Base-by-base conservation (phyloP, 2,888 invertebrate species). In the Spisula subtruncata region DNA sequence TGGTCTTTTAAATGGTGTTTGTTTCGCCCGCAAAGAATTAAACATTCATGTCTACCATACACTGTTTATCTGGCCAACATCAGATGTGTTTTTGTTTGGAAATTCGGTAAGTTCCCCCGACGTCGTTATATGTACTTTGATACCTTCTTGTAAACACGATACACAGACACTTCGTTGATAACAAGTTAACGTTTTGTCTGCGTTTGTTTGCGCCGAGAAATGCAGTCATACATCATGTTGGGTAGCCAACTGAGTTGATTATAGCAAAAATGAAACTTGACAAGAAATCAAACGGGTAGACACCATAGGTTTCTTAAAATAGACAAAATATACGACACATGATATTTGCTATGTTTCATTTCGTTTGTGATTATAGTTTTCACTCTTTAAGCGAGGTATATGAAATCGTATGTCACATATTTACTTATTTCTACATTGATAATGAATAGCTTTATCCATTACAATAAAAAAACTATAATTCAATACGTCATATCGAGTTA, bases 21-120 rank as follows among this genome's bases (percentile, higher is more conserved):
- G 56, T 51, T 85, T 85, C 85, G 46, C 54, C 75, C 32, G 85
- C 51, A 84, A 29, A 32, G 85, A 80, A 56, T 85, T 85, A 85
- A 48, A 79, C 85, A 85, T 56, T 54, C 41, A 32, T 25, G 51
- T 75, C 48, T 84, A 66, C 16, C 6, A 75, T 84, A 75, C 84
- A 84, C 25, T 25, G 20, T 75, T 75, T 81, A 81, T 81, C 81
- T 46, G 5, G 20, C 32, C 48, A 20, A 46, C 14, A 81, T 81
- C 81, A 20, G 18, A 46, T 81, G 81, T 48, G n/a, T 81, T 35
- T 81, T 10, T 2, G 81, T 41, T 41, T 5, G 75, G 75, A 35
- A 32, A 75, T 16, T 18, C 35, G 32, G 75, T 32, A 75, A 32
- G 75, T 5, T 75, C 32, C 75, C n/a, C 75, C 32, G 35, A 16